Base-by-base conservation (phyloP, 2,888 invertebrate species). In the Agrotis ipsilon region DNA sequence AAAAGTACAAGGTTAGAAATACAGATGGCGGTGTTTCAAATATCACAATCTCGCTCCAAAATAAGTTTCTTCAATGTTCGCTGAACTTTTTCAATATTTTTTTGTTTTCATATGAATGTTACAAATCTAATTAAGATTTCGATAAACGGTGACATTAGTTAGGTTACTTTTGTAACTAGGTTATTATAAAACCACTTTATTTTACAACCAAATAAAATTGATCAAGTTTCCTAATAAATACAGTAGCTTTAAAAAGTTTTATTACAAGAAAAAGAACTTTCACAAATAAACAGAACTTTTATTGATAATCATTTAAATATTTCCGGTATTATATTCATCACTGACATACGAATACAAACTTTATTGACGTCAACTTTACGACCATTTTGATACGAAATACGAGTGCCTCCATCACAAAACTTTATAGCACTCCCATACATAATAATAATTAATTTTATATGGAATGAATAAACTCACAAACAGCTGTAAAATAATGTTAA, bases 1-100 rank as follows among this genome's bases (percentile, higher is more conserved):
- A 11, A 16, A 32, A 80, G 55, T 83, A 52, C 72, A 6, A 19
- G 1, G 1, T 2, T 1, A 11, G 0, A 48, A 52, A 57, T 27
- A 72, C 7, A 84, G 84, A 84, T 84, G 84, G 84, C 84, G 84
- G 55, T 83, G 49, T 55, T 52, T 16, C 4, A 16, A 57, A 18
- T 32, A 55, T 46, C 14, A 13, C 3, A 13, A 14, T 19, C 1
- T 48, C 0, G 14, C 5, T 32, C 11, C 39, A n/a, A 27, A 43
- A 19, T 2, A 21, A 27, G 13, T 43, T 21, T 39, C 7, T 19
- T 39, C 11, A 0, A 7, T 4, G 2, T 13, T 18, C 6, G 1
- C 54, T 11, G 14, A n/a, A n/a, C n/a, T n/a, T n/a, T n/a, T n/a
- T n/a, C n/a, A n/a, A n/a, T n/a, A n/a, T n/a, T n/a, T n/a, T n/a